phyloP scores from a whole-genome alignment of 2,888 invertebrate genomes.

The Drosophila mulleri region DNA sequence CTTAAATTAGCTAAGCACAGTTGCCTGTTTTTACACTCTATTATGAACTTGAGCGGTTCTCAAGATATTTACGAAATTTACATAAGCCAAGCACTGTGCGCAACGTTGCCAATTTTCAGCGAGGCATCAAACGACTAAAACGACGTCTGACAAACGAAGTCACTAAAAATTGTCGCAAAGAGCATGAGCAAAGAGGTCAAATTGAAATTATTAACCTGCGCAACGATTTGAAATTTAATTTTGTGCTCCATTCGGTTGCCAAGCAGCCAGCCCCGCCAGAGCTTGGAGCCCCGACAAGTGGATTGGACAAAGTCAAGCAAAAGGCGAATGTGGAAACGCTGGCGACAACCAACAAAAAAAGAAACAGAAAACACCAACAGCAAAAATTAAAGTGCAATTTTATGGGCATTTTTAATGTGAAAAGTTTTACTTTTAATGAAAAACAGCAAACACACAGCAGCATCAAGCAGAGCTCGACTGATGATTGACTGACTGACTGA shows the following conservation, averaged over 20 bases:
- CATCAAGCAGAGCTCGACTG: constrained; percentile 46
- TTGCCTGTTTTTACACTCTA: background rate
- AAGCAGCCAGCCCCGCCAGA: constrained; percentile 1
- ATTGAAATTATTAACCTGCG: constrained; percentile 73
- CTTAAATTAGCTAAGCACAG: background rate
- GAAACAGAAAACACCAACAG: background rate
- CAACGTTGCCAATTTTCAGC: constrained; percentile 10
- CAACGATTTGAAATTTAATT: constrained; percentile 76
- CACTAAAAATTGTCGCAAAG: constrained; percentile 33
- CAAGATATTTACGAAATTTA: background rate
- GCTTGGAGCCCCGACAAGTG: constrained; percentile 5
- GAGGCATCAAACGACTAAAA: background rate
- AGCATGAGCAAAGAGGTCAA: constrained; percentile 65
- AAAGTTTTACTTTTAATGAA: constrained; percentile 74
- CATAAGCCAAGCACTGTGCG: background rate
- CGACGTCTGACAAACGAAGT: constrained; percentile 15
- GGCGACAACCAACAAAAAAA: constrained; percentile 31
- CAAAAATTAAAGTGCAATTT: constrained; percentile 75
- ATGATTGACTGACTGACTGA: constrained; percentile 23
- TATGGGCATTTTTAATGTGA: constrained; percentile 79
- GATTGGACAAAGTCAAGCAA: constrained; percentile 55
- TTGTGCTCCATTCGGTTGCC: constrained; percentile 21
- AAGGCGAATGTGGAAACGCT: constrained; percentile 46
- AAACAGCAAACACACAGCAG: constrained; percentile 46
- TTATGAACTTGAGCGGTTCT: background rate